Conservation (phyloP, 2,113 vertebrate species). For the Pungitius pungitius region DNA sequence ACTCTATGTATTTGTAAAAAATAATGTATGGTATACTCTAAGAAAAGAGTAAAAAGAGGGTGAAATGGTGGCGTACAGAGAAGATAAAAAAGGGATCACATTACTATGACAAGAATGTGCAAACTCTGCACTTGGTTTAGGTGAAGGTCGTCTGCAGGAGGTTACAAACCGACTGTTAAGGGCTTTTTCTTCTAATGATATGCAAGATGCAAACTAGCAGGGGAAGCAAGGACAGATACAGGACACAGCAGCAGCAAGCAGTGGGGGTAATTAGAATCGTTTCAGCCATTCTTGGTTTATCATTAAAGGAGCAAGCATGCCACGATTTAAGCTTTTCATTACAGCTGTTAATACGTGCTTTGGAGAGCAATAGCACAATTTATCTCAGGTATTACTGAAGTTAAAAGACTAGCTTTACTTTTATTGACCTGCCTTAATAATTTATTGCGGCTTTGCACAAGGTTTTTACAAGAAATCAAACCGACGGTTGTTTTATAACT, state of each 20-base stretch:
- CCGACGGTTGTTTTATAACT: background rate
- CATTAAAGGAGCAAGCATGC: background rate
- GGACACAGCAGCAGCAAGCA: slow-evolving; percentile 32
- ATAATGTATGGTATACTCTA: background rate
- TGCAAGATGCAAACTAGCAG: slow-evolving; percentile 64
- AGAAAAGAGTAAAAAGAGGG: background rate
- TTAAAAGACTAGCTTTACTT: background rate
- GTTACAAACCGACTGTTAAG: slow-evolving; percentile 31
- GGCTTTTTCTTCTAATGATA: slow-evolving; percentile 63
- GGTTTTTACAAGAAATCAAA: background rate
- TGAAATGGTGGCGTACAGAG: background rate
- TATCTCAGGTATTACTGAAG: background rate
- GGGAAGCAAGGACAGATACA: slow-evolving; percentile 45
- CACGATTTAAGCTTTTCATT: background rate
- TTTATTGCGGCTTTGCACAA: background rate
- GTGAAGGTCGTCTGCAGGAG: slow-evolving; percentile 49
- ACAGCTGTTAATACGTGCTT: slow-evolving; percentile 15
- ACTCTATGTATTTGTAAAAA: no score
- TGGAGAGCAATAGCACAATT: slow-evolving; percentile 4
- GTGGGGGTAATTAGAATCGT: slow-evolving; percentile 34
- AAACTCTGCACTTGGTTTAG: slow-evolving; percentile 28
- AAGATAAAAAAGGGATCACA: background rate
- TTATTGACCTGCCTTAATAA: background rate
- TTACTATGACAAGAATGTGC: slow-evolving; percentile 9
- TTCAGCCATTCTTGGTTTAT: slow-evolving; percentile 6